Evolutionary conservation across 2,113 vertebrate genomes (phyloP).

Genomic region (Eurypyga helias): DNA sequence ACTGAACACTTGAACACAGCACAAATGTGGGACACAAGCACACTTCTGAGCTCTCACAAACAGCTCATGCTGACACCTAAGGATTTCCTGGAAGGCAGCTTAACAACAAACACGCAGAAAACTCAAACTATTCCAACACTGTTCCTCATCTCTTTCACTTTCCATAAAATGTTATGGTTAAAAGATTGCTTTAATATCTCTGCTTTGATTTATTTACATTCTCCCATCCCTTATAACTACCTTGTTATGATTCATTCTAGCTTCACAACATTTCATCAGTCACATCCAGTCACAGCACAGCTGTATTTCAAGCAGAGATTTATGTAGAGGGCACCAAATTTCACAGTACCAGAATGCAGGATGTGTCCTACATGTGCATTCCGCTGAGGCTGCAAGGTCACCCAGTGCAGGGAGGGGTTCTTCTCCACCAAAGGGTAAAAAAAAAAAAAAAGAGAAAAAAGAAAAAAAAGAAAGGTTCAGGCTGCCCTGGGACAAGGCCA

Average conservation of each 20-base stretch:
- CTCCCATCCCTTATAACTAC: background rate
- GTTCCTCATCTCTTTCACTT: background rate
- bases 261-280: background rate
- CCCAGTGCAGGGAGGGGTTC: background rate
- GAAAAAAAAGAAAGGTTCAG: background rate
- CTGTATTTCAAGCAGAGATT: background rate
- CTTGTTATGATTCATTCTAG: constrained; percentile 28
- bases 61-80: background rate
- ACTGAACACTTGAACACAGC: background rate
- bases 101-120: background rate
- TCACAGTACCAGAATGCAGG: background rate
- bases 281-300: background rate
- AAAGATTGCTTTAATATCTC: constrained; percentile 16
- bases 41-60: background rate
- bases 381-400: background rate
- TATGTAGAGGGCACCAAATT: background rate
- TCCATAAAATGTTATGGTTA: background rate
- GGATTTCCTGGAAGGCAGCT: background rate
- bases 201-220: constrained; percentile 41
- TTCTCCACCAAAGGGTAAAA: background rate
- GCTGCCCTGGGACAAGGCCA: background rate
- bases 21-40: background rate
- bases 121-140: background rate
- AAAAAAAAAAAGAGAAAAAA: background rate
- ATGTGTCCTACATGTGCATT: background rate